phyloP scores from a whole-genome alignment of 1,140 invertebrate species.

The Bombus ignitus region DNA sequence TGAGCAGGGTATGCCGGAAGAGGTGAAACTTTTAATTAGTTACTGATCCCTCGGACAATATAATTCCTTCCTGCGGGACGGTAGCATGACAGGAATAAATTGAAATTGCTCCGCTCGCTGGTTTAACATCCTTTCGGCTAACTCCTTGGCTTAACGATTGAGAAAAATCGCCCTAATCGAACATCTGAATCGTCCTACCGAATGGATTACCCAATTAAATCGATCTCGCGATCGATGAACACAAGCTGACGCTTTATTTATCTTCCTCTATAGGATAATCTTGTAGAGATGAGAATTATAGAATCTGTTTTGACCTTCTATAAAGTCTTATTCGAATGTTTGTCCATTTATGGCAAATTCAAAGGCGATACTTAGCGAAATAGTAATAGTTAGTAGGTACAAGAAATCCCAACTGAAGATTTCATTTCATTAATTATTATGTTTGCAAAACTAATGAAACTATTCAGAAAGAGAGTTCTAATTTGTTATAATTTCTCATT shows the following conservation, averaged over 20 bases:
- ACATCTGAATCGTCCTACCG: not conserved
- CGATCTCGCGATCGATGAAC: not conserved
- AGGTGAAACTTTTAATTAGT: conserved; percentile 76
- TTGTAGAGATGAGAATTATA: not conserved
- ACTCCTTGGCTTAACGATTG: conserved; percentile 32
- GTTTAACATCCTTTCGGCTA: conserved; percentile 53
- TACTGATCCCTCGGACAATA: conserved; percentile 67
- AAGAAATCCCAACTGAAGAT: no score
- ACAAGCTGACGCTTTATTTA: not conserved
- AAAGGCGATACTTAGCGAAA: no score
- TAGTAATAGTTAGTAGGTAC: no score
- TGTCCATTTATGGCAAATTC: not conserved
- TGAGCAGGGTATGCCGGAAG: conserved; percentile 30
- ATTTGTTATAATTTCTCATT: not conserved
- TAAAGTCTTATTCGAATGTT: not conserved
- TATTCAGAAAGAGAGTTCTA: not conserved
- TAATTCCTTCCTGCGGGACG: conserved; percentile 44
- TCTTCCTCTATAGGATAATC: not conserved
- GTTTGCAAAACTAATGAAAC: no score
- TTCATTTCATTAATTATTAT: no score
- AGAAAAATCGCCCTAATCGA: conserved; percentile 18
- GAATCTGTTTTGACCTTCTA: not conserved
- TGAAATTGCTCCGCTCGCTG: conserved; percentile 56
- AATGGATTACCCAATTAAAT: not conserved
- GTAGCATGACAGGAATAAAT: conserved; percentile 68